Percentiles rank a stretch among this genome's conserved stretches.
These are phyloP conservation scores for Drosophila anomalata DNA, from an alignment of 2,888 invertebrate species.

Conservation along the genomic window DNA sequence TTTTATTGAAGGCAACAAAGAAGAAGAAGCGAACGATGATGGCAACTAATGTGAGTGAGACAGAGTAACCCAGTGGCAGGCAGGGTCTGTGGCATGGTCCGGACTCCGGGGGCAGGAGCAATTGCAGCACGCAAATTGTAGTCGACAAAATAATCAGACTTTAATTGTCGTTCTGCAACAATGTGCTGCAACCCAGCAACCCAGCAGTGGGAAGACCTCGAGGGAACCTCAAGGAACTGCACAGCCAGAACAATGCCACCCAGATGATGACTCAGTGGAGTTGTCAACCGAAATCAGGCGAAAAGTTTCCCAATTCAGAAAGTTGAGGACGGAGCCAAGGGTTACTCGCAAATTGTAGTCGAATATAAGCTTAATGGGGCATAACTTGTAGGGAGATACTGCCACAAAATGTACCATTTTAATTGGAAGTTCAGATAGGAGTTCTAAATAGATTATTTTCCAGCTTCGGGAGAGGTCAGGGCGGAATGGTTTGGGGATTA, in stretches of 20 bases:
- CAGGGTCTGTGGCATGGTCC: conserved; percentile 2
- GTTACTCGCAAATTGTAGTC: neutral
- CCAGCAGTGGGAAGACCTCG: conserved; percentile 5
- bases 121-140: conserved; percentile 72
- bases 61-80: neutral
- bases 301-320: conserved; percentile 28
- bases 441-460: neutral
- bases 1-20: conserved; percentile 52
- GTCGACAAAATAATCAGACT: conserved; percentile 73
- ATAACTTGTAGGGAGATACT: neutral
- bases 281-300: conserved; percentile 36
- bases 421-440: neutral
- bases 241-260: conserved; percentile 17
- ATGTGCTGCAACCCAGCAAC: conserved; percentile 9
- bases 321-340: conserved; percentile 8
- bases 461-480: no score
- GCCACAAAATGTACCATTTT: neutral
- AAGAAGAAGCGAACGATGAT: conserved; percentile 27
- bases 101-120: conserved; percentile 17
- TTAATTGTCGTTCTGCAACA: conserved; percentile 69
- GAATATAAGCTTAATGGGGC: neutral
- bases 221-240: conserved; percentile 4
- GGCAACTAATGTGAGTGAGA: conserved; percentile 43
- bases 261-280: conserved; percentile 32
- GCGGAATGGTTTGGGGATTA: no score